Evolutionary conservation across 1,140 invertebrate species (phyloP).

Genomic region (Conopomorpha cramerella): DNA sequence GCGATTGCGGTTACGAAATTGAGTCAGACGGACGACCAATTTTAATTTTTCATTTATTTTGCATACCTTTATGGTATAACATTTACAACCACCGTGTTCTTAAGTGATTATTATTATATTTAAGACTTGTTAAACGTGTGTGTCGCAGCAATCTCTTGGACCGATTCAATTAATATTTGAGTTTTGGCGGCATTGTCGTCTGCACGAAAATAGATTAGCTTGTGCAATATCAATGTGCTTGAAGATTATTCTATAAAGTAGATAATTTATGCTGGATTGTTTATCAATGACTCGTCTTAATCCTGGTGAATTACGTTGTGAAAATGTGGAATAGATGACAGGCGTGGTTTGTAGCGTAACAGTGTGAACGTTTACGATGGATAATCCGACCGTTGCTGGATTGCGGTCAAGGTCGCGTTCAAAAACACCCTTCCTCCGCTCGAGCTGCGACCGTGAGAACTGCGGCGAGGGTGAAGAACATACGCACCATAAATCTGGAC

Average conservation of each 20-base stretch:
- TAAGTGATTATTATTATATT: too few species aligned
- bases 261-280: too few species aligned
- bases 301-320: constrained; percentile 10
- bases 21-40: too few species aligned
- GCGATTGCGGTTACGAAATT: constrained; percentile 36
- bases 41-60: too few species aligned
- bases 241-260: too few species aligned
- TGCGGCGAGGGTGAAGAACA: constrained; percentile 55
- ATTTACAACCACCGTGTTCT: too few species aligned
- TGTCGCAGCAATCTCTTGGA: too few species aligned
- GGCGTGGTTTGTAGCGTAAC: constrained; percentile 9
- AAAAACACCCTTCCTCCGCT: constrained; percentile 64
- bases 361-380: constrained; percentile 23
- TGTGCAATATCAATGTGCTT: constrained; percentile 45
- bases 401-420: constrained; percentile 64
- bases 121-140: too few species aligned
- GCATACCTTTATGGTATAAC: too few species aligned
- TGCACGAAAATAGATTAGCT: constrained; percentile 55
- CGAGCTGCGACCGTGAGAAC: constrained; percentile 59
- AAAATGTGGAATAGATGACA: constrained; percentile 16
- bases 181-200: constrained; percentile 49
- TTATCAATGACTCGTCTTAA: too few species aligned
- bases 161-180: too few species aligned
- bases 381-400: constrained; percentile 38
- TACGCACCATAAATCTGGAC: constrained; percentile 45